A percentile compares a stretch with the other conserved stretches of the same genome.
These are phyloP conservation scores for Anabas testudineus DNA, from an alignment of 2,797 vertebrate species.

Conservation along the genomic window DNA sequence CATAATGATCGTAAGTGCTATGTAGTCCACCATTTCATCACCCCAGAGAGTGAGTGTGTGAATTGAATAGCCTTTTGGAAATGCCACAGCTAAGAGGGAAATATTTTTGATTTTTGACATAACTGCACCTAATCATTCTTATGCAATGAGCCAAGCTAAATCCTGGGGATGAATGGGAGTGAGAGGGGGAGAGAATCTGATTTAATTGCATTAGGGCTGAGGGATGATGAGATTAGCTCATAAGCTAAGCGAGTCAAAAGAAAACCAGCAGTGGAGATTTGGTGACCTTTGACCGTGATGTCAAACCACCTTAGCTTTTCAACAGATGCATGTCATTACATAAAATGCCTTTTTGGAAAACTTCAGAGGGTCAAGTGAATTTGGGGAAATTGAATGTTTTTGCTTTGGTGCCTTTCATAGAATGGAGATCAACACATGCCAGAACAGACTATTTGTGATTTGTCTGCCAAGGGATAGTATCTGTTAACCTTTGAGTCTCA, in stretches of 20 bases:
- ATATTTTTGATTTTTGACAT: slow-evolving; percentile 62
- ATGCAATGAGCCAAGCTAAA: slow-evolving; percentile 64
- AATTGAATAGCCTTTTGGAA: slow-evolving; percentile 40
- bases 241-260: slow-evolving; percentile 65
- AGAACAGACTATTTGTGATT: slow-evolving; percentile 9
- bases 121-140: slow-evolving; percentile 65
- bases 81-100: slow-evolving; percentile 35
- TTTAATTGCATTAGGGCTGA: slow-evolving; percentile 80
- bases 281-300: slow-evolving; percentile 39
- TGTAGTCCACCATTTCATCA: slow-evolving; percentile 14
- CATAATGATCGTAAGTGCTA: slow-evolving; percentile 1
- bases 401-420: slow-evolving; percentile 6
- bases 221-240: slow-evolving; percentile 76
- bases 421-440: slow-evolving; percentile 10
- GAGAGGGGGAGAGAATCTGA: slow-evolving; percentile 60
- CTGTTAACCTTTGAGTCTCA: slow-evolving; percentile 12
- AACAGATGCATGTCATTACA: slow-evolving; percentile 42
- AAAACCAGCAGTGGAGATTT: slow-evolving; percentile 50
- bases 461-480: slow-evolving; percentile 9
- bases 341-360: slow-evolving; percentile 35
- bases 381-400: slow-evolving; percentile 21
- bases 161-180: slow-evolving; percentile 69
- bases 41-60: slow-evolving; percentile 1
- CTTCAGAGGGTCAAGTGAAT: slow-evolving; percentile 1
- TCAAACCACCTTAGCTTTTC: slow-evolving; percentile 20